Evolutionary conservation across 2,888 invertebrate genomes (phyloP), one percentile per base, ranked within the genome.

Genomic region (Perdita meconis): DNA sequence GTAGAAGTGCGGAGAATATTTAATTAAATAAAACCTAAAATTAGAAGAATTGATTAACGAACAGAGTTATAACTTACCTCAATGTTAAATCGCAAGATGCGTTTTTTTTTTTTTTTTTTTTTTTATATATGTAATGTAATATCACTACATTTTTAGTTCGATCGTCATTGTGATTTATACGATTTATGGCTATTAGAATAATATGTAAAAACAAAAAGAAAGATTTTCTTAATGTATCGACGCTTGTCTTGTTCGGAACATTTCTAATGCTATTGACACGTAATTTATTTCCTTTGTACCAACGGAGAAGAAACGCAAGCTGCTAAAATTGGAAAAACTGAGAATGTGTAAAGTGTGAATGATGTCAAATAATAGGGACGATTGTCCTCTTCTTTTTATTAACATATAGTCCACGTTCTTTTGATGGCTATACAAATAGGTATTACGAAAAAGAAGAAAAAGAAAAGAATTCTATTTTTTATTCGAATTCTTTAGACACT

Each of bases 1-100:
- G 91, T 91, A 92, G 88, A 90, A 89, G 86, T 89, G 90, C 90
- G 88, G 88, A 88, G 86, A 90, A 87, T 91, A 91, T 91, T 91
- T 90, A 90, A 91, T 90, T 90, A 89, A 90, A 92, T 91, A 90
- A 91, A 90, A 91, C 83, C 82, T 87, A 87, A 89, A 89, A 89
- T 83, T 83, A 83, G 77, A 80, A 51, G 66, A 77, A 80, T 57
- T 71, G 61, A 65, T 77, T 60, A 68, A 50, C 55, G 68, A 71
- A 50, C 63, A 19, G 53, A 72, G 64, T 73, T 70, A 47, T 83
- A 68, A 83, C 74, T 78, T 83, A 78, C 80, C 82, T 83, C 68
- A 51, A 47, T 64, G 63, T 81, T 55, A 69, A 72, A 36, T 66
- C 50, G 65, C 44, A 63, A 51, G 26, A 40, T 12, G 38, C 30